These are phyloP conservation scores for Ataeniobius toweri DNA, from an alignment of 2,797 vertebrate species.

Conservation along the genomic window DNA sequence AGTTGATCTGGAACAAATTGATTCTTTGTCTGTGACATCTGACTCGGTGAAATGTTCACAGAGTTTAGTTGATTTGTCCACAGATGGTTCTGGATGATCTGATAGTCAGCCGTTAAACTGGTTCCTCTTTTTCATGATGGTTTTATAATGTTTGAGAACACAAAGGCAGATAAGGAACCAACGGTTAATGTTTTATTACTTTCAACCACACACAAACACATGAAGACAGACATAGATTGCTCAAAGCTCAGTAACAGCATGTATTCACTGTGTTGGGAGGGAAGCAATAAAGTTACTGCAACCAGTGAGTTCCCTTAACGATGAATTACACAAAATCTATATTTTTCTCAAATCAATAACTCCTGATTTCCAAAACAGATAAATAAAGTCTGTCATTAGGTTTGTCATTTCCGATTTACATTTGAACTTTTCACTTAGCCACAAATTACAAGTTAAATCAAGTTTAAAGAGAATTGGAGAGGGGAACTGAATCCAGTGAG, in stretches of 20 bases:
- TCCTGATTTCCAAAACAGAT: not conserved
- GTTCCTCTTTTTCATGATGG: slow-evolving; percentile 62
- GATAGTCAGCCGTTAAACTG: slow-evolving; percentile 39
- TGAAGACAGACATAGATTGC: not conserved
- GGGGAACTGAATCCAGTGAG: too few relatives aligned
- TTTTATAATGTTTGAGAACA: slow-evolving; percentile 69
- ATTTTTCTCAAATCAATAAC: not conserved
- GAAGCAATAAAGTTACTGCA: slow-evolving; percentile 1
- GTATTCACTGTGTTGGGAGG: not conserved
- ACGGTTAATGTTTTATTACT: slow-evolving; percentile 22
- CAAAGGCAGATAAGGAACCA: slow-evolving; percentile 63
- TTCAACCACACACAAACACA: not conserved
- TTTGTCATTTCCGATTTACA: too few relatives aligned
- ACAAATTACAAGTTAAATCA: not conserved
- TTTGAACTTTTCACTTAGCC: too few relatives aligned
- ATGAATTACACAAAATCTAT: not conserved
- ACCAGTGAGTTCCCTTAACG: not conserved
- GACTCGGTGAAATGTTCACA: slow-evolving; percentile 5
- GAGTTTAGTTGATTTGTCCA: slow-evolving; percentile 5
- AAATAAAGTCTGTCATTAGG: not conserved
- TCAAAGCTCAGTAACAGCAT: not conserved
- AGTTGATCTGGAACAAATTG: not conserved
- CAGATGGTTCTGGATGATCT: slow-evolving; percentile 19
- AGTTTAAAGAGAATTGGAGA: too few relatives aligned
- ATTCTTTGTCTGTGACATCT: not conserved